phyloP scores from a whole-genome alignment of 2,113 vertebrate species.

The Plestiodon gilberti region DNA sequence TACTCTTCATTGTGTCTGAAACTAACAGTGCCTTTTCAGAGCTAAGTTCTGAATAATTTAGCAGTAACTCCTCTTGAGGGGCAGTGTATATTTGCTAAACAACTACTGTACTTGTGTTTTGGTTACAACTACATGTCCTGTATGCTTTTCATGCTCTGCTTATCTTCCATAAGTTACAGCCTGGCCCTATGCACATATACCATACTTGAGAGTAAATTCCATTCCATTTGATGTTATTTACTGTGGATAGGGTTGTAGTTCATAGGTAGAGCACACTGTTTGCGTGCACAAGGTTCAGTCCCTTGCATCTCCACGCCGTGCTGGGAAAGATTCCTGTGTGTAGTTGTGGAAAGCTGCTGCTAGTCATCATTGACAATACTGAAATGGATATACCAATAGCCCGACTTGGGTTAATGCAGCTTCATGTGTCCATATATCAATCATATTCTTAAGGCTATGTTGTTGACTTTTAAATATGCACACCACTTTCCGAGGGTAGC shows the following conservation, averaged over 20 bases:
- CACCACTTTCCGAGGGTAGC: neutral
- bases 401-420: no score
- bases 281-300: no score
- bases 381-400: no score
- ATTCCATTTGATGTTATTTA: neutral
- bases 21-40: slow-evolving; percentile 60
- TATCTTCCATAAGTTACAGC: neutral
- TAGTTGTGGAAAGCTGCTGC: no score
- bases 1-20: slow-evolving; percentile 55
- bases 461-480: neutral
- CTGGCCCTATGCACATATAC: neutral
- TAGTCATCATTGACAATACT: no score
- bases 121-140: neutral
- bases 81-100: neutral
- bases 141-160: neutral
- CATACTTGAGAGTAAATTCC: neutral
- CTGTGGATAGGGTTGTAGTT: neutral
- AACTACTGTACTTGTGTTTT: neutral
- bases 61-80: slow-evolving; percentile 32
- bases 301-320: no score
- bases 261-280: no score
- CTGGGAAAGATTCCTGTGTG: no score
- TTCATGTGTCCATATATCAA: no score
- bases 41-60: slow-evolving; percentile 59
- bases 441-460: neutral